Percentiles rank a stretch among this genome's conserved stretches.
These are phyloP conservation scores for Caenorhabditis virilis DNA, from an alignment of 2,888 invertebrate species.

Conservation along the genomic window DNA sequence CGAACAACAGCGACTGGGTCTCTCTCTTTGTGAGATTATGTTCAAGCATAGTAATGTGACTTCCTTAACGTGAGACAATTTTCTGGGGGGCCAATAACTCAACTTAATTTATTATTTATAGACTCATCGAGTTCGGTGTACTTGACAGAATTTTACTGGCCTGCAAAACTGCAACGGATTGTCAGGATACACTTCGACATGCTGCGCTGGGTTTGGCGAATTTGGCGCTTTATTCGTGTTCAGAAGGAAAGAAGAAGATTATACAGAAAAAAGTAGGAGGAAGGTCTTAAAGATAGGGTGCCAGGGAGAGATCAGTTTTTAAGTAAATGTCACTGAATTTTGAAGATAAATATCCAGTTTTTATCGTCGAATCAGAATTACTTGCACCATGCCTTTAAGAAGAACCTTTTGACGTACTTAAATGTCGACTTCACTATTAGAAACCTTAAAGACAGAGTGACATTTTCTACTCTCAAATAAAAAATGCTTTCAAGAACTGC, in stretches of 20 bases:
- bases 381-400: too few relatives aligned
- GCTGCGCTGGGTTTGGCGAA: slow-evolving; percentile 96
- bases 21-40: slow-evolving; percentile 64
- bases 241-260: slow-evolving; percentile 71
- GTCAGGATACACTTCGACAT: slow-evolving; percentile 74
- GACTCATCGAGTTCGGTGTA: slow-evolving; percentile 63
- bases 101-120: slow-evolving; percentile 20
- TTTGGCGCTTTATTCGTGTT: slow-evolving; percentile 82
- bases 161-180: slow-evolving; percentile 61
- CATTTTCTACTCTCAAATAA: too few relatives aligned
- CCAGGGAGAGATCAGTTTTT: too few relatives aligned
- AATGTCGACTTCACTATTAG: too few relatives aligned
- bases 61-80: slow-evolving; percentile 55
- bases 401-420: too few relatives aligned
- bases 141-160: slow-evolving; percentile 66
- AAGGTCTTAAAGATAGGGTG: too few relatives aligned
- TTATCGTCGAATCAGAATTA: too few relatives aligned
- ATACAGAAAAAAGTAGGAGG: slow-evolving; percentile 69
- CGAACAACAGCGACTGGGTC: slow-evolving; percentile 65
- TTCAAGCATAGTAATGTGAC: slow-evolving; percentile 64
- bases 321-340: too few relatives aligned
- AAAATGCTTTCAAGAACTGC: too few relatives aligned
- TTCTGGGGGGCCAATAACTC: too few relatives aligned
- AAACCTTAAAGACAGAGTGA: too few relatives aligned
- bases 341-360: too few relatives aligned